Base-by-base conservation (phyloP, 2,113 vertebrate species). In the Phylloscopus trochiloides region DNA sequence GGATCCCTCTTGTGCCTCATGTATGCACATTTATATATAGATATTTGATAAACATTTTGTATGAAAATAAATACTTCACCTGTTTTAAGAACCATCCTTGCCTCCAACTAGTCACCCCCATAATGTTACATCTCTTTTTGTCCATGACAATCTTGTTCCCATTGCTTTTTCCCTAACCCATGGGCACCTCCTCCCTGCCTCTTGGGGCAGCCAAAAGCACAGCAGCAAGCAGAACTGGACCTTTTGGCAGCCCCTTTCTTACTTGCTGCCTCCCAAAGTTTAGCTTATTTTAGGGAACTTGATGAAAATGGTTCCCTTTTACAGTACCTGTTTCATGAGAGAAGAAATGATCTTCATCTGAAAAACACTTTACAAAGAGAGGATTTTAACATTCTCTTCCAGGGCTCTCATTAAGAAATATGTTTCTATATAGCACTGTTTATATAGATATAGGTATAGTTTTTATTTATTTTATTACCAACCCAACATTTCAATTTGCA, bases 381-480 rank as follows among this genome's bases (percentile, higher is more conserved):
- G 65, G 79, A 43, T 70, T 72, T 92, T 67, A 85, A 45, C n/a
- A 17, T 58, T 65, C 22, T 73, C 43, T 76, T 92, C 52, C 62
- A 67, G 59, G 42, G 72, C 55, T 90, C 77, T 83, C 55, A 5
- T 70, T 91, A 97, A 98, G 92, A 97, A 97, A 95, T 90, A 89
- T 50, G 29, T 92, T 77, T 73, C 76, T 96, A 90, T 86, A 73
- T 94, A 95, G 85, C 88, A 82, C 59, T 95, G 82, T 65, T 92
- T 93, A 95, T 97, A 98, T 91, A 97, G 97, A 96, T 96, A 94
- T 82, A 97, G 85, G 96, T 97, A 97, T 95, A 97, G 52, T 48
- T 97, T 98, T 98, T 98, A 97, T 97, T 97, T 88, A 95, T 95
- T 91, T 97, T 94, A 89, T 85, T 98, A 97, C 96, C 96, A 97